Evolutionary conservation across 2,797 vertebrate species (phyloP).

Genomic region (Ctenopoma multispine): DNA sequence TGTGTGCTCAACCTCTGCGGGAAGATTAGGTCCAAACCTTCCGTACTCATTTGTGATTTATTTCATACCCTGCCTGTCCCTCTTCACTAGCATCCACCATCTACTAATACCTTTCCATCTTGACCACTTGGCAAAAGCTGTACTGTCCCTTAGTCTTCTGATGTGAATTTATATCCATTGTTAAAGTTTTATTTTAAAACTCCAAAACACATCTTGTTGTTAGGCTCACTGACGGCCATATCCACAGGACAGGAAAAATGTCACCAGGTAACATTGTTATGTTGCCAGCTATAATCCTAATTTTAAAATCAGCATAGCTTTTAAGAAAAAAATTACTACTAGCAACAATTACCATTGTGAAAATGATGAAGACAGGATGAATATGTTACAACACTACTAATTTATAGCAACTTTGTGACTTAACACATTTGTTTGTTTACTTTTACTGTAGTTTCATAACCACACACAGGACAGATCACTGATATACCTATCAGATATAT

Average conservation of each 20-base stretch:
- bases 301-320: neutral
- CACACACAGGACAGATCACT: neutral
- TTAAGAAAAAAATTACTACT: neutral
- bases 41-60: conserved; percentile 55
- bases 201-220: too few relatives aligned
- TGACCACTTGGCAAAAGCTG: conserved; percentile 63
- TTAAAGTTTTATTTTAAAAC: conserved; percentile 29
- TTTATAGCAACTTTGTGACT: too few relatives aligned
- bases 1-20: conserved; percentile 3
- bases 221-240: too few relatives aligned
- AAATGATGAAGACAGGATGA: neutral
- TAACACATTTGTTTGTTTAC: too few relatives aligned
- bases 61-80: conserved; percentile 48
- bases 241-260: too few relatives aligned
- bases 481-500: neutral
- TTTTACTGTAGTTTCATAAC: too few relatives aligned
- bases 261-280: too few relatives aligned
- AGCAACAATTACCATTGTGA: neutral
- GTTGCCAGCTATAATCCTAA: neutral
- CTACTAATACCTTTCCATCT: conserved; percentile 77
- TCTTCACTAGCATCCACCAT: conserved; percentile 69
- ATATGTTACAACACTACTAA: neutral
- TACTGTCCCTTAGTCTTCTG: conserved; percentile 36
- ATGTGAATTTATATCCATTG: conserved; percentile 29
- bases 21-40: conserved; percentile 1